Evolutionary conservation across 2,888 invertebrate species (phyloP), one percentile per base, ranked within the genome.

Genomic region (Caenorhabditis angaria): DNA sequence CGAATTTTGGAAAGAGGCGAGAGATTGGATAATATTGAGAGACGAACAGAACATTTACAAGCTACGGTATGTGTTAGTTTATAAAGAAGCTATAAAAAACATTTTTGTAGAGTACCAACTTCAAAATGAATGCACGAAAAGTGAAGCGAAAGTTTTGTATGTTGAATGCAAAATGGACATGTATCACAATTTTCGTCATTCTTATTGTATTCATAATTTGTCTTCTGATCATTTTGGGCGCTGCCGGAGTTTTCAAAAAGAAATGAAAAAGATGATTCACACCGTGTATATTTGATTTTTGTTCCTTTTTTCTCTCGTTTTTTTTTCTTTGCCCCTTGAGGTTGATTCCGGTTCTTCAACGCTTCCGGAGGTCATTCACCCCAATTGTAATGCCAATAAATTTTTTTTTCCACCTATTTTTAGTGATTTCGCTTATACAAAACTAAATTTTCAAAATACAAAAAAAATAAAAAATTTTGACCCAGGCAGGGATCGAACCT

Each of bases 1-100:
- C 67, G 83, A 24, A 81, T 86, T 59, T 57, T 87, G 76, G 85
- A 83, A 54, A 73, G 86, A 10, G 86, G 85, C 25, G 85, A 85
- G 27, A 72, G 83, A 27, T 71, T 86, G 47, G 86, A 87, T 50
- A 76, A 81, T 54, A 71, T 86, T 55, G 79, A 84, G 32, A 55
- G 76, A 48, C 62, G 83, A 55, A 80, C 82, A 4, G 82, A 77
- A 29, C 78, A 80, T 24, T 65, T 85, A 53, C 73, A 78, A 47
- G 72, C 70, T 24, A 79, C 81, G 64, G 82, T 82, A 29, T n/a
- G n/a, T n/a, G n/a, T n/a, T n/a, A n/a, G n/a, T n/a, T n/a, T n/a
- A n/a, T n/a, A n/a, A n/a, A n/a, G n/a, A n/a, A n/a, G n/a, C n/a
- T n/a, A n/a, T n/a, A n/a, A n/a, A n/a, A n/a, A n/a, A n/a, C n/a